phyloP scores from a whole-genome alignment of 2,888 invertebrate species.

The Parelbella ahira region DNA sequence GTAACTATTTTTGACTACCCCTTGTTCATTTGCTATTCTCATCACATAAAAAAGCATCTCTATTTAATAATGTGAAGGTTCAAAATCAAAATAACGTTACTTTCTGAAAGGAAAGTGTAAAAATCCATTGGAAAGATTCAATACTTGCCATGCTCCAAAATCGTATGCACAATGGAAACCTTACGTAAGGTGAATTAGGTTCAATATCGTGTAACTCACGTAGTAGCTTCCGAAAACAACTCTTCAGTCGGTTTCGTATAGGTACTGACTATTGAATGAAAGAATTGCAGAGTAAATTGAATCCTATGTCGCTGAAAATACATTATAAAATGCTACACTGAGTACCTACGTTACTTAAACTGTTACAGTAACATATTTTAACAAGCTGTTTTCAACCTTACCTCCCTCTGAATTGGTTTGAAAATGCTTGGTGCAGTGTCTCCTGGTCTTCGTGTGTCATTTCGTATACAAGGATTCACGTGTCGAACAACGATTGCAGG shows the following conservation, averaged over 20 bases:
- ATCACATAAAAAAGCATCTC: no score
- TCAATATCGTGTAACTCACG: slow-evolving; percentile 15
- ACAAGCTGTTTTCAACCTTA: slow-evolving; percentile 9
- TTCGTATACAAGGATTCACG: slow-evolving; percentile 19
- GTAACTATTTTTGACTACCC: no score
- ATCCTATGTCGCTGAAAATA: background rate
- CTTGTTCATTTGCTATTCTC: no score
- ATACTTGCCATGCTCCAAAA: no score
- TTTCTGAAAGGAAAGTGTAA: no score
- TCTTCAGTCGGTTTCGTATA: slow-evolving; percentile 13
- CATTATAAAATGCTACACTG: background rate
- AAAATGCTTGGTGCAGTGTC: background rate
- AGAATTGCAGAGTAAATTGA: slow-evolving; percentile 1
- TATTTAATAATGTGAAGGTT: no score
- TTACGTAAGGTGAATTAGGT: slow-evolving; percentile 16
- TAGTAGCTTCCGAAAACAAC: slow-evolving; percentile 18
- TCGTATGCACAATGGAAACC: slow-evolving; percentile 6
- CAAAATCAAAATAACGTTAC: no score
- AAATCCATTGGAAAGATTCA: no score
- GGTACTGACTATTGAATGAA: slow-evolving; percentile 4
- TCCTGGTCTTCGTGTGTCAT: background rate
- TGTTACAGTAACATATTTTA: background rate
- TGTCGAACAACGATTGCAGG: slow-evolving; percentile 22
- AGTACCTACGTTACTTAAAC: background rate
- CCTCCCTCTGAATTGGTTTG: background rate